Base-by-base conservation (phyloP, 2,888 invertebrate species). In the Augiades crinisus region DNA sequence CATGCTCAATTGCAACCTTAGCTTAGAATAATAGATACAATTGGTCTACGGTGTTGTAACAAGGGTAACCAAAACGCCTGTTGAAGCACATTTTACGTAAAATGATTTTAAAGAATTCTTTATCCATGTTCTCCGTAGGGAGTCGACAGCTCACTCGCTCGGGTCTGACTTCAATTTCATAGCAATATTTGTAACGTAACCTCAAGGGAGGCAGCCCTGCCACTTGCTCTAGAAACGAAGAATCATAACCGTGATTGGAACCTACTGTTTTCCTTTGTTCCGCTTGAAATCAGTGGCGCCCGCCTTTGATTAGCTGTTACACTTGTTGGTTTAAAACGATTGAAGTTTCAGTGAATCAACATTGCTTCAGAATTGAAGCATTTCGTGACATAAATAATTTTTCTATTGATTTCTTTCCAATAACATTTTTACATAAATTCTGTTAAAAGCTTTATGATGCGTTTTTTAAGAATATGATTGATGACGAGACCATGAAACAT, bases 101-200 rank as follows among this genome's bases (percentile, higher is more conserved):
- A 49, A 41, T 8, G 33, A 3, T 41, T 24, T 41, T 40, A 47
- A 34, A 33, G 33, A 41, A 41, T 34, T 33, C 41, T 49, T n/a
- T 12, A 22, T 17, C 10, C 40, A 16, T 22, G 22, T 33, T 34
- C 31, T 6, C 31, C 47, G 8, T 33, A 33, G 45, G 36, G 45
- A 51, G 45, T 5, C 47, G n/a, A n/a, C n/a, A n/a, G n/a, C n/a
- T n/a, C 47, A 21, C 24, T 54, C 53, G 43, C 37, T 58, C 58
- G 62, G 57, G 53, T 51, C 22, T 47, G 52, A 55, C 72, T 75
- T 76, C 77, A 78, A 81, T 81, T 78, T 71, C 73, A 70, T 72
- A 67, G 67, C 75, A 74, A 76, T 79, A 75, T 80, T 75, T 76
- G 72, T 62, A 64, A 57, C 60, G 47, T 47, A 60, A 57, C 67